phyloP scores from a whole-genome alignment of 2,797 vertebrate species.

The Buceros bicornis region DNA sequence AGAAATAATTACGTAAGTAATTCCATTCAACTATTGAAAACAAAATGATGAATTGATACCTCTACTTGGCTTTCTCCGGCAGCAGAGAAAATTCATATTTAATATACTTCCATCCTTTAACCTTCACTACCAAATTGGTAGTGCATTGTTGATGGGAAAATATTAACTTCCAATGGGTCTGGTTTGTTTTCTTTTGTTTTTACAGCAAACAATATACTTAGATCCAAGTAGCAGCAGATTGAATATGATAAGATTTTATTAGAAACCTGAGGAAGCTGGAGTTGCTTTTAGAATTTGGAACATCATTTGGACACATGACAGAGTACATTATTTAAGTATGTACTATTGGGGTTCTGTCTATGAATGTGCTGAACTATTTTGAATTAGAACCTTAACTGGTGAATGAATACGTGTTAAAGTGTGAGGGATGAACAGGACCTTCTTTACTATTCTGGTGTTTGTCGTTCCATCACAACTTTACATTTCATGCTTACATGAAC shows the following conservation, averaged over 20 bases:
- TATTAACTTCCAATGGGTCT: neutral
- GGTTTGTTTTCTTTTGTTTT: neutral
- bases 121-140: neutral
- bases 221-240: neutral
- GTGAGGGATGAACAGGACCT: neutral
- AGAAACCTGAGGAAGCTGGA: neutral
- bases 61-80: neutral
- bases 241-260: neutral
- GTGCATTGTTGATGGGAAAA: neutral
- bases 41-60: neutral
- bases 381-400: neutral
- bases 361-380: neutral
- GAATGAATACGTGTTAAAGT: neutral
- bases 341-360: neutral
- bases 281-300: neutral
- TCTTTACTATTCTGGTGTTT: neutral
- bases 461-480: neutral
- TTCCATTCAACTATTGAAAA: neutral
- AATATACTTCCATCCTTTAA: neutral
- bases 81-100: neutral
- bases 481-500: too few relatives aligned
- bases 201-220: neutral
- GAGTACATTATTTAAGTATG: neutral
- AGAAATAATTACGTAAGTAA: neutral
- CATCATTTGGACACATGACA: neutral